phyloP scores from a whole-genome alignment of 2,113 vertebrate genomes.

The Oenanthe melanoleuca region DNA sequence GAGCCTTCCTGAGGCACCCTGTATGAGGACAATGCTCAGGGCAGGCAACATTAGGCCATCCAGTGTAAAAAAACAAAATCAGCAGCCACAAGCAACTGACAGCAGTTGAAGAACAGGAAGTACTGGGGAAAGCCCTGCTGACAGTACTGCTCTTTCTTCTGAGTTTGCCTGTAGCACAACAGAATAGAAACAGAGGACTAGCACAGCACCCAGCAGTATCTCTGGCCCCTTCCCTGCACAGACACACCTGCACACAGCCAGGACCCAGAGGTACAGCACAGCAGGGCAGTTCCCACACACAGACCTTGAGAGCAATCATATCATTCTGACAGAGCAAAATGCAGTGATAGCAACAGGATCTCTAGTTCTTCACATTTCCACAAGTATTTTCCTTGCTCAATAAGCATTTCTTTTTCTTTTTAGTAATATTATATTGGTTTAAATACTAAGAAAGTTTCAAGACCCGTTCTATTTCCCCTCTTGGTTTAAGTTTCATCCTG shows the following conservation, averaged over 20 bases:
- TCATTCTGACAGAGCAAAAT: rapidly evolving
- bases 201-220: rapidly evolving
- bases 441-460: neutral
- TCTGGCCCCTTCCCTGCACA: rapidly evolving
- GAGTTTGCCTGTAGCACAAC: neutral
- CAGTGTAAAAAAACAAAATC: neutral
- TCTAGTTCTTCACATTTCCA: neutral
- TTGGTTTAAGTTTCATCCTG: neutral
- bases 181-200: neutral
- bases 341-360: rapidly evolving
- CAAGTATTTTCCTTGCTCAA: neutral
- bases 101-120: neutral
- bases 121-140: neutral
- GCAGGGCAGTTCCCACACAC: rapidly evolving
- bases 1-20: neutral
- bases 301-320: neutral
- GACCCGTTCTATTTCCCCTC: neutral
- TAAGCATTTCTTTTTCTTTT: neutral
- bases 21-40: rapidly evolving
- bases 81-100: neutral
- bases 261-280: rapidly evolving
- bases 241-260: neutral
- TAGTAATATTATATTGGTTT: neutral
- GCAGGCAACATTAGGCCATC: neutral
- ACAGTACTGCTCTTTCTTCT: neutral